A percentile compares a stretch with the other conserved stretches of the same genome.
These are phyloP conservation scores for Melanotus villosus DNA, from an alignment of 2,888 invertebrate genomes.

Conservation along the genomic window DNA sequence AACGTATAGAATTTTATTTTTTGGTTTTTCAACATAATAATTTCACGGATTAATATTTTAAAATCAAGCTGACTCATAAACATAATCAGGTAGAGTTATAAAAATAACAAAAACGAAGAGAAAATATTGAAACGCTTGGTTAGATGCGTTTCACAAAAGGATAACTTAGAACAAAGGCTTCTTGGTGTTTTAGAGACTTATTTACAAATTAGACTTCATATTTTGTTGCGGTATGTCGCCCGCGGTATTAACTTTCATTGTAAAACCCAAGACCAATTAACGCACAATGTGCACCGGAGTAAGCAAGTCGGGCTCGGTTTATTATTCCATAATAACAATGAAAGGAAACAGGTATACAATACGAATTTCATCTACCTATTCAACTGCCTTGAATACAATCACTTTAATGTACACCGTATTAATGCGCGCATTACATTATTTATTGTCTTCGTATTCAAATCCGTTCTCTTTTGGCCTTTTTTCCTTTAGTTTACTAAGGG, in stretches of 20 bases:
- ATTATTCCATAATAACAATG: conserved; percentile 9
- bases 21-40: too few relatives aligned
- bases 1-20: too few relatives aligned
- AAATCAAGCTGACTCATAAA: too few relatives aligned
- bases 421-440: conserved; percentile 7
- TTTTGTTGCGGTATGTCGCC: not conserved
- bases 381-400: conserved; percentile 9
- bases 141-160: too few relatives aligned
- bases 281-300: conserved; percentile 7
- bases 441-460: conserved; percentile 3
- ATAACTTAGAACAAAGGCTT: not conserved
- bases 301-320: conserved; percentile 3
- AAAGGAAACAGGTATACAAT: conserved; percentile 8
- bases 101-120: too few relatives aligned
- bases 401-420: not conserved
- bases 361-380: conserved; percentile 10
- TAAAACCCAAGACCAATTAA: not conserved
- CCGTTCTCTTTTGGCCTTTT: too few relatives aligned
- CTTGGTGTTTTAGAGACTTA: not conserved
- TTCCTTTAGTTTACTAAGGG: too few relatives aligned
- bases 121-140: too few relatives aligned
- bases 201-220: not conserved
- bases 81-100: too few relatives aligned
- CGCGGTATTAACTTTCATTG: not conserved
- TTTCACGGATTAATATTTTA: too few relatives aligned